Evolutionary conservation across 2,113 vertebrate species (phyloP), one percentile per base, ranked within the genome.

Genomic region (Nothoprocta pentlandii): DNA sequence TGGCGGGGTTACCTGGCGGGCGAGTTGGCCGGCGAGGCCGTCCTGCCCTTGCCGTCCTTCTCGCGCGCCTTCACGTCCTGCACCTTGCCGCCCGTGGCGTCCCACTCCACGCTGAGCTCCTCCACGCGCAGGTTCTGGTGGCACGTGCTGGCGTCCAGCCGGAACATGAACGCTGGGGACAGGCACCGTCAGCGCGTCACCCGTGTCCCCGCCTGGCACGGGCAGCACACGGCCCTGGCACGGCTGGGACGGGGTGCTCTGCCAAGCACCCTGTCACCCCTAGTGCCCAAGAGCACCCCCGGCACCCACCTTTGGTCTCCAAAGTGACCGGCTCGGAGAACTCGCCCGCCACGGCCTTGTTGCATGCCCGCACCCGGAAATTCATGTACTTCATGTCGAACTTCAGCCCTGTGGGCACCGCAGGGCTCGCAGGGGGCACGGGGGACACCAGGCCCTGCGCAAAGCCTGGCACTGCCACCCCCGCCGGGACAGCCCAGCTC

Each of bases 111-210:
- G 12, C 97, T 98, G 87, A 99, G 91, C 16, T 99, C 99, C 67
- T 99, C 99, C 94, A 99, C 98, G 32, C 98, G 98, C 94, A 99
- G 98, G 98, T 99, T 99, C 98, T 99, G 99, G 97, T 99, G 99
- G 93, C 98, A 95, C 7, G 99, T 99, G 71, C 94, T 96, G 13
- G 98, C 97, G 2, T 99, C 99, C 98, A 99, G 98, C 96, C 98
- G 99, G 94, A 99, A 99, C 94, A 96, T 96, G 96, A 99, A 99
- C 0, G 99, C 99, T 91, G 92, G 62, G 56, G 61, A 79, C 89
- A 13, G 80, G 58, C 54, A 28, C 80, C 0, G 13, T 95, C 90
- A 94, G 94, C 42, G 3, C 28, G 15, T 3, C 32, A 16, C 69
- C 83, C 22, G 1, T 0, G 9, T 23, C 10, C 46, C 7, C 2